Evolutionary conservation across 2,797 vertebrate genomes (phyloP), one percentile per base, ranked within the genome.

Genomic region (Acridotheres tristis): DNA sequence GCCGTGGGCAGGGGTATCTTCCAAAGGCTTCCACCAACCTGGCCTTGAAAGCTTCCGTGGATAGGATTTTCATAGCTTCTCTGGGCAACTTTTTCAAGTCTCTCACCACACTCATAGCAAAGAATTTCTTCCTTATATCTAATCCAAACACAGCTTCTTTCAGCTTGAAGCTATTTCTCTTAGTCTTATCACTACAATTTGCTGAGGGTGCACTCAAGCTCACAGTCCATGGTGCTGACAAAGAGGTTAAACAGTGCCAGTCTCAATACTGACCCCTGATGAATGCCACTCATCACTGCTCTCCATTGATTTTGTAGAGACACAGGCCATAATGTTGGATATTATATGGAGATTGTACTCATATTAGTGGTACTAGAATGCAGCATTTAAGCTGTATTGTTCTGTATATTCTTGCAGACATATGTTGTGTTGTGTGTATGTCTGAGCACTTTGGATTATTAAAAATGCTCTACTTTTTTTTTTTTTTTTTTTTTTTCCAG

Each of bases 371-470:
- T 34, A 54, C 32, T 38, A 76, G 11, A 86, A 88, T 30, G 34
- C 73, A 75, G 1, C 18, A 25, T 63, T 90, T 59, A 32, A 73
- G 3, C 43, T 47, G 6, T 25, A 34, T 12, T 72, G 7, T 29
- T 47, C 11, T 50, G 7, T 48, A 16, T 67, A 50, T 38, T 72
- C 43, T 45, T 78, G 47, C 14, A 36, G 36, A 45, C 0, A 0
- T 34, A 25, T 78, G 85, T 75, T 48, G 43, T 65, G 10, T 3
- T 51, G 5, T 32, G 4, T 25, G 5, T 38, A n/a, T 66, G 13
- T 55, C 43, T 88, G 21, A 91, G 36, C 7, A 63, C 55, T 7
- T 36, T n/a, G 3, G 25, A 63, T 40, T 40, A 63, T 32, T 25
- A 62, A 82, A 90, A 86, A 45, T 30, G 11, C 3, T 58, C 11